Evolutionary conservation across 1,140 invertebrate genomes (phyloP), one percentile per base, ranked within the genome.

Genomic region (Brachionus sp.): DNA sequence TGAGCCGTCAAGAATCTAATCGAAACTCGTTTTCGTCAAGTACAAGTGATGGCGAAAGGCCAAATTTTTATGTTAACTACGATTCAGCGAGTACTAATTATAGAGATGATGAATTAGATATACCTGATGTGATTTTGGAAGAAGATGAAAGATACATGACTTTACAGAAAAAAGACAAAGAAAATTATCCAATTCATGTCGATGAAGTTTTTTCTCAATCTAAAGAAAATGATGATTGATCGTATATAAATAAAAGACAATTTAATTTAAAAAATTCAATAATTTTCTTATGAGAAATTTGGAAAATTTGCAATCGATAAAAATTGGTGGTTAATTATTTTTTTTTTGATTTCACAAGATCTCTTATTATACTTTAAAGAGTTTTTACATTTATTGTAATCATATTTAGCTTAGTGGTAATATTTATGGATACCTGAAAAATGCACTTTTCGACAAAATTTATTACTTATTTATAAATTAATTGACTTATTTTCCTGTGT

Each of bases 71-170:
- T 16, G 10, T 75, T 9, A 16, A 29, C 12, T 25, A 33, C 25
- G 42, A 75, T n/a, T 75, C 70, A 23, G 33, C 39, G 5, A 75
- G 19, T 46, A n/a, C 39, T n/a, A 4, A 35, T 75, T 25, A 42
- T 13, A 75, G 23, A 23, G 70, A 75, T 25, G 42, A 75, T 46
- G 70, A 75, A 25, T 46, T 75, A 16, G 42, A 75, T 39, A 75
- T 75, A 46, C 70, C 70, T 12, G 70, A 75, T 46, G 70, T 29
- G 10, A 75, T 75, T 46, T 44, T 75, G 37, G 70, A 75, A 29
- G 70, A 75, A 75, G 70, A 75, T 75, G 70, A 75, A 46, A 16
- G 42, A 1, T 42, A 75, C 44, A 25, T 75, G 23, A 46, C 70
- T 5, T 46, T 75, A 46, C 70, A 75, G 5, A 75, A 50, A 25